Percentiles rank a stretch among this genome's conserved stretches.
phyloP scores from a whole-genome alignment of 2,888 invertebrate genomes.

The Zootermopsis nevadensis region DNA sequence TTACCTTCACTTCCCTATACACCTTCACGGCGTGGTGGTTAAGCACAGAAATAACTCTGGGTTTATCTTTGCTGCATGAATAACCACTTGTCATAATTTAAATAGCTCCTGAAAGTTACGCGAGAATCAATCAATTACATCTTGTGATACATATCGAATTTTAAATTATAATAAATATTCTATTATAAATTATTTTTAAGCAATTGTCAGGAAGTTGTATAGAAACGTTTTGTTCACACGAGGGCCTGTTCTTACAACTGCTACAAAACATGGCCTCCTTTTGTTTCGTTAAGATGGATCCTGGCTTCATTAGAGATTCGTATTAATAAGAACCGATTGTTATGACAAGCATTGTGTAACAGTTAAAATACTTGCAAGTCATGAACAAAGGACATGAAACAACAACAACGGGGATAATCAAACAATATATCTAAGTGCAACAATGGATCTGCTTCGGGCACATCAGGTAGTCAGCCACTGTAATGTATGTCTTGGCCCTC shows the following conservation, averaged over 20 bases:
- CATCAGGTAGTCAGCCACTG: constrained; percentile 20
- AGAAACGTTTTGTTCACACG: background rate
- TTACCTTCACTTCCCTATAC: no score
- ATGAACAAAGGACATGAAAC: constrained; percentile 17
- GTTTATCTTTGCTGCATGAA: no score
- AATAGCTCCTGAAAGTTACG: no score
- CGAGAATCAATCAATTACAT: background rate
- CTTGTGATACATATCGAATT: background rate
- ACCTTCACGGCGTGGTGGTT: no score
- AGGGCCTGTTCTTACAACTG: background rate
- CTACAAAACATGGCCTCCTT: background rate
- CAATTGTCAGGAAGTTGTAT: background rate
- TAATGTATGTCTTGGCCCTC: constrained; percentile 3
- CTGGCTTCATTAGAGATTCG: constrained; percentile 32
- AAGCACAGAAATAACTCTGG: no score
- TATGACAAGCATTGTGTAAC: constrained; percentile 33
- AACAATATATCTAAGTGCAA: constrained; percentile 41
- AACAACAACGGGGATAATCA: constrained; percentile 32
- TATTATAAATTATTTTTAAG: background rate
- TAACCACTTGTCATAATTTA: no score
- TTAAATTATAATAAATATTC: constrained; percentile 2
- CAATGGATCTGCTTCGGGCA: constrained; percentile 20
- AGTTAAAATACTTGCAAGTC: constrained; percentile 33
- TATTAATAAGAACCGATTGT: constrained; percentile 30
- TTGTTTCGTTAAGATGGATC: background rate